Conservation (phyloP, 2,888 invertebrate species). For the Ectobius pallidus region DNA sequence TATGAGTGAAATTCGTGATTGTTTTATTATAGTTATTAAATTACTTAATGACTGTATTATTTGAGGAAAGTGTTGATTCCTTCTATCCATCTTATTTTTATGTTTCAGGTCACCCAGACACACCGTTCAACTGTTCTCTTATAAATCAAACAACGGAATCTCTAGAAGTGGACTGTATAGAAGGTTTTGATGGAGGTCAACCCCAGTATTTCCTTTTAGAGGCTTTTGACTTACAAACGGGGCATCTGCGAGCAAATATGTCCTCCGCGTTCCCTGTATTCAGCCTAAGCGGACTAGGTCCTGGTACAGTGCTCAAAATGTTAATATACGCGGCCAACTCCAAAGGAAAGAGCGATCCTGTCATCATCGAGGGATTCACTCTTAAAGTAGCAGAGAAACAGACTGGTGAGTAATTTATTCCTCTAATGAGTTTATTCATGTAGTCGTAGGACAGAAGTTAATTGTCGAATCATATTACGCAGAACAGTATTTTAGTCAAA, state of each 20-base stretch:
- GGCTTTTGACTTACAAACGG: constrained; percentile 71
- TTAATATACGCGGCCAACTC: constrained; percentile 82
- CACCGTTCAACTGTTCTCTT: constrained; percentile 77
- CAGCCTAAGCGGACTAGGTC: constrained; percentile 76
- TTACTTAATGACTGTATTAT: too few relatives aligned
- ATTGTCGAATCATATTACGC: too few relatives aligned
- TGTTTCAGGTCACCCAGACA: constrained; percentile 72
- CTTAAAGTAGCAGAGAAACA: constrained; percentile 77
- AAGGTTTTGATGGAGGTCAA: constrained; percentile 80
- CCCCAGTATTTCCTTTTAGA: constrained; percentile 75
- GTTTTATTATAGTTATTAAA: too few relatives aligned
- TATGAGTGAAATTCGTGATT: too few relatives aligned
- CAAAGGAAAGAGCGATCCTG: constrained; percentile 79
- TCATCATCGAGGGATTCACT: constrained; percentile 73
- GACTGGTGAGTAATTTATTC: constrained; percentile 65
- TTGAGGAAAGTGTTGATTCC: too few relatives aligned
- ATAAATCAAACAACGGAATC: constrained; percentile 80
- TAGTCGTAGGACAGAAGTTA: too few relatives aligned
- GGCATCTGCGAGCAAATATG: constrained; percentile 68
- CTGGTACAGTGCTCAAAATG: constrained; percentile 79
- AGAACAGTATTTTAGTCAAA: too few relatives aligned
- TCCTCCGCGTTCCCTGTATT: constrained; percentile 75
- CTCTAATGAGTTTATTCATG: not conserved
- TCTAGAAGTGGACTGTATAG: constrained; percentile 72
- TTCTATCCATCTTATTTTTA: too few relatives aligned